These are phyloP conservation scores for Nylanderia fulva DNA, from an alignment of 1,140 invertebrate species.

Conservation along the genomic window DNA sequence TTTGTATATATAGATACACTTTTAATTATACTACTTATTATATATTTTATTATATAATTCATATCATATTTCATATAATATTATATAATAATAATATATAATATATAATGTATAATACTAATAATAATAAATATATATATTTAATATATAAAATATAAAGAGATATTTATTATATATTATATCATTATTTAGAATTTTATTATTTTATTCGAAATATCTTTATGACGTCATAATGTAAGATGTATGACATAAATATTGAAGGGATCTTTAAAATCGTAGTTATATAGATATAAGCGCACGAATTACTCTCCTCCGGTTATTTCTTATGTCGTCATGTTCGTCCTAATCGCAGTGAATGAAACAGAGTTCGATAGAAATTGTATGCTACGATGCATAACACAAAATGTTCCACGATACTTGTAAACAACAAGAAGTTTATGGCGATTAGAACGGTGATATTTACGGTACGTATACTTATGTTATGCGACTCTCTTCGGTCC, in stretches of 20 bases:
- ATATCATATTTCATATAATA: too few relatives aligned
- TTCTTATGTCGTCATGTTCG: conserved; percentile 38
- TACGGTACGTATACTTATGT: conserved; percentile 58
- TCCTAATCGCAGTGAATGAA: conserved; percentile 16
- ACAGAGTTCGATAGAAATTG: conserved; percentile 14
- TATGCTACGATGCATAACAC: conserved; percentile 23
- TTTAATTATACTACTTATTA: too few relatives aligned
- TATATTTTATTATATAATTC: too few relatives aligned
- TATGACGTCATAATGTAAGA: conserved; percentile 1
- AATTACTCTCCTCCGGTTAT: conserved; percentile 49
- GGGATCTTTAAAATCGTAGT: neutral
- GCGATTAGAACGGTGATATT: conserved; percentile 42
- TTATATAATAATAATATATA: too few relatives aligned
- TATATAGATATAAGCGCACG: neutral
- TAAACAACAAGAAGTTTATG: conserved; percentile 32
- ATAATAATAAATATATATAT: too few relatives aligned
- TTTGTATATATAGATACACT: too few relatives aligned
- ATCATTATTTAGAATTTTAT: neutral
- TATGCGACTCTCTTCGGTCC: conserved; percentile 49
- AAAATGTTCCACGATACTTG: conserved; percentile 7
- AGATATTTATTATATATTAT: too few relatives aligned
- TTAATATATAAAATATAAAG: too few relatives aligned
- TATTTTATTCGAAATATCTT: neutral
- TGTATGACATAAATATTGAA: neutral
- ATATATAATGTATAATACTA: too few relatives aligned